A percentile compares a stretch with the other conserved stretches of the same genome.
Evolutionary conservation across 2,888 invertebrate genomes (phyloP).

Genomic region (Apeira syringaria): DNA sequence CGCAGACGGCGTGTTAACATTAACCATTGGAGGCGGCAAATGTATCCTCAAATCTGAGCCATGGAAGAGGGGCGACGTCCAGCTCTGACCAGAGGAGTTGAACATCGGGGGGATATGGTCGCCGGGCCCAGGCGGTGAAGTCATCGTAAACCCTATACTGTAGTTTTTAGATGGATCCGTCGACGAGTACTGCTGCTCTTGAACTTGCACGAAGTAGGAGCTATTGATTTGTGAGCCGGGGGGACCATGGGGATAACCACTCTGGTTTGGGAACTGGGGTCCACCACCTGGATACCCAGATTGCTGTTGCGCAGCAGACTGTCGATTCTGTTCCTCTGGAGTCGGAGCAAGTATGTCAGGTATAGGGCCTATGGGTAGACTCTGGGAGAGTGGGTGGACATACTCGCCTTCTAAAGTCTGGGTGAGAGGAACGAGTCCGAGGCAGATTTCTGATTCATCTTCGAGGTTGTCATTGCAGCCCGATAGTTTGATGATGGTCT

Average conservation of each 20-base stretch:
- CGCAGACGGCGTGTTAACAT: constrained; percentile 1
- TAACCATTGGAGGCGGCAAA: background rate
- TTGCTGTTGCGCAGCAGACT: background rate
- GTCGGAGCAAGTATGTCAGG: constrained; percentile 30
- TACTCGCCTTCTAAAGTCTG: constrained; percentile 36
- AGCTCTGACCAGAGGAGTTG: background rate
- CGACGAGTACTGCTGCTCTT: constrained; percentile 7
- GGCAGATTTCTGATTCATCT: constrained; percentile 54
- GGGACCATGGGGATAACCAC: background rate
- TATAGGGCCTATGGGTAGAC: constrained; percentile 47
- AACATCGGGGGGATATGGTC: background rate
- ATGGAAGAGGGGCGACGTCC: background rate
- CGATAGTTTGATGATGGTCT: constrained; percentile 56
- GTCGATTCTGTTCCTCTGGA: background rate
- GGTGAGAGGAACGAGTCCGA: constrained; percentile 55
- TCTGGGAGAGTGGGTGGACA: constrained; percentile 48
- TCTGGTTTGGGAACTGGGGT: background rate
- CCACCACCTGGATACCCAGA: constrained; percentile 1
- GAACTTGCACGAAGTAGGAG: constrained; percentile 4
- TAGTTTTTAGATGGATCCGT: constrained; percentile 22
- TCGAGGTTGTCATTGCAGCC: constrained; percentile 57
- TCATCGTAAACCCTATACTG: constrained; percentile 22
- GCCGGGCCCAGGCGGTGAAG: constrained; percentile 10
- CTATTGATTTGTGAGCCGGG: background rate
- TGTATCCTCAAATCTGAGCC: background rate